A percentile compares a stretch with the other conserved stretches of the same genome.
phyloP scores from a whole-genome alignment of 2,888 invertebrate genomes.

The Atethmia centrago region DNA sequence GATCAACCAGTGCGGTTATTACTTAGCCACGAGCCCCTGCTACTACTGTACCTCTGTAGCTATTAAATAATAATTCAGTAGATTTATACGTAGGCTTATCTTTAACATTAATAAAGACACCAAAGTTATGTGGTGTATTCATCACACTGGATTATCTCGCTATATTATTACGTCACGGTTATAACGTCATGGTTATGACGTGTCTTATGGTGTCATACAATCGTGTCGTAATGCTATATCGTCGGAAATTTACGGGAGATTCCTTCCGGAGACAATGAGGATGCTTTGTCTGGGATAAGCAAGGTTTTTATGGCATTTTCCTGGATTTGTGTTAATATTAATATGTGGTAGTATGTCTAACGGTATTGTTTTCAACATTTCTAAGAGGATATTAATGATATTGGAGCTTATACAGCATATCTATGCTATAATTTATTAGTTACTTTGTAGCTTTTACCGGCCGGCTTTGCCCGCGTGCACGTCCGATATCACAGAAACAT shows the following conservation, averaged over 20 bases:
- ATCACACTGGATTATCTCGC: conserved; percentile 55
- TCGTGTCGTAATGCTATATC: conserved; percentile 21
- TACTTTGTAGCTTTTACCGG: neutral
- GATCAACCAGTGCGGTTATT: no score
- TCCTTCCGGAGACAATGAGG: conserved; percentile 30
- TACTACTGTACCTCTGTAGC: no score
- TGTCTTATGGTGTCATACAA: conserved; percentile 34
- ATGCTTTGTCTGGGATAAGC: conserved; percentile 37
- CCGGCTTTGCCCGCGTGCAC: neutral
- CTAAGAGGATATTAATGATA: neutral
- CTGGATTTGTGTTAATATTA: conserved; percentile 18
- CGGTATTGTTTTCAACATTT: neutral
- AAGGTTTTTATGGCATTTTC: conserved; percentile 28
- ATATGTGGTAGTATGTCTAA: neutral
- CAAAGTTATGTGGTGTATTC: conserved; percentile 51
- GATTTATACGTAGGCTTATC: neutral
- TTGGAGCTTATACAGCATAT: neutral
- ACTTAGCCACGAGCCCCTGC: neutral
- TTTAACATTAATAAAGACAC: conserved; percentile 54
- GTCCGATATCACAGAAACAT: no score
- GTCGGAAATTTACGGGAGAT: conserved; percentile 35
- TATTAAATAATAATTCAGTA: neutral
- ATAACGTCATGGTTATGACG: conserved; percentile 48
- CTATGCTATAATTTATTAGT: neutral
- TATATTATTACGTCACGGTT: conserved; percentile 50